Evolutionary conservation across 2,797 vertebrate species (phyloP), one percentile per base, ranked within the genome.

Genomic region (Phyllotis vaccarum): DNA sequence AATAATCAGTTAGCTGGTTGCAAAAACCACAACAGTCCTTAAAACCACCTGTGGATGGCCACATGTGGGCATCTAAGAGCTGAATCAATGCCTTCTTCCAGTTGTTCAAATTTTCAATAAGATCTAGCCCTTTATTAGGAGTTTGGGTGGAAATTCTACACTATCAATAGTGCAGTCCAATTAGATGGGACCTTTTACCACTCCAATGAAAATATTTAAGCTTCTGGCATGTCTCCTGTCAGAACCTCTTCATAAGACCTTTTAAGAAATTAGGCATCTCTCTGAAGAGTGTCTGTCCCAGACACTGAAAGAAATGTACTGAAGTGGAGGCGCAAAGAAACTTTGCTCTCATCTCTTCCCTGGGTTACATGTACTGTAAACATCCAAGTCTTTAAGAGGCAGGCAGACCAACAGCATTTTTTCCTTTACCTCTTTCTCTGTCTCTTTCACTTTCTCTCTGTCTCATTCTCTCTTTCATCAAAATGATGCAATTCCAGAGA

Each of bases 401-500:
- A 86, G 19, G 22, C 49, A 90, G 46, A 43, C 93, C 72, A 91
- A 95, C 89, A 97, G 93, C 29, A 60, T 91, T 58, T 91, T 95
- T 54, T 72, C 22, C 31, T 12, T 34, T 14, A 17, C 6, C 27
- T 46, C 27, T 46, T 31, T 83, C 58, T 43, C 19, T 24, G 6
- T 31, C 3, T 49, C 40, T 85, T 43, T 62, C 58, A 31, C 16
- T 31, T 22, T 29, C 7, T 49, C 21, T 43, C 52, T 54, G 19
- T 76, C n/a, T 80, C 87, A 37, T 43, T 49, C 14, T 86, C 62
- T n/a, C 49, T 64, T 22, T 70, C 79, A 96, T 95, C 90, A 97
- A 16, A 97, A 90, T 22, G 93, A 86, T 96, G 54, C 58, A 96
- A 80, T 97, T 96, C 92, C 79, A 64, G 91, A 95, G 96, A 97